phyloP scores from a whole-genome alignment of 1,140 invertebrate species.

The Venturia canescens region DNA sequence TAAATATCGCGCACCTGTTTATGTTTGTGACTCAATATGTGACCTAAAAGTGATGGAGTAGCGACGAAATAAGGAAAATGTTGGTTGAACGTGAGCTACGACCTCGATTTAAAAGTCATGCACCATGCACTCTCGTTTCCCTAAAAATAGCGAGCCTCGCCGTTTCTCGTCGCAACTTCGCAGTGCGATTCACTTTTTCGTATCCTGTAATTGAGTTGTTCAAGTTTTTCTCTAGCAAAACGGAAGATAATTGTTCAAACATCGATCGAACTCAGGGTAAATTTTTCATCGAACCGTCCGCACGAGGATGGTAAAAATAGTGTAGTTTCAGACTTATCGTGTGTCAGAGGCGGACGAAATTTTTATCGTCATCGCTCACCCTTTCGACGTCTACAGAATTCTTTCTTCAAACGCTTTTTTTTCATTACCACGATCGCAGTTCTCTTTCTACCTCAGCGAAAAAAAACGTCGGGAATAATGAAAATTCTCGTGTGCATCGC shows the following conservation, averaged over 20 bases:
- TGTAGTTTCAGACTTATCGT: no score
- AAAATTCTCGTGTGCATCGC: background rate
- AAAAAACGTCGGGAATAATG: background rate
- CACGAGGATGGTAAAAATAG: no score
- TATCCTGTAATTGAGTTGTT: no score
- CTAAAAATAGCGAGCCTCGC: conserved; percentile 52
- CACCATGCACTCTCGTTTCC: conserved; percentile 40
- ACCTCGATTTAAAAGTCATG: conserved; percentile 55
- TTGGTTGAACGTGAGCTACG: conserved; percentile 28
- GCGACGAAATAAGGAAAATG: conserved; percentile 16
- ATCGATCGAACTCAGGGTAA: no score
- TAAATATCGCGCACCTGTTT: background rate
- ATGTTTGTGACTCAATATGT: conserved; percentile 4
- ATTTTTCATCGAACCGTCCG: no score
- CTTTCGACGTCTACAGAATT: background rate
- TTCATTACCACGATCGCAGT: background rate
- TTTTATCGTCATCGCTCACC: background rate
- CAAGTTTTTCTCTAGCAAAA: no score
- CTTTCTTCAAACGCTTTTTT: background rate
- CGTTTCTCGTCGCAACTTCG: background rate
- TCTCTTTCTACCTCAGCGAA: no score
- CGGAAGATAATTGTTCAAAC: no score
- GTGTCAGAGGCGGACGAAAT: no score
- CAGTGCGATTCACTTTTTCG: no score
- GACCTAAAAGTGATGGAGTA: conserved; percentile 28